A percentile compares a stretch with the other conserved stretches of the same genome.
phyloP scores from a whole-genome alignment of 1,140 invertebrate species.

The Cephus cinctus region DNA sequence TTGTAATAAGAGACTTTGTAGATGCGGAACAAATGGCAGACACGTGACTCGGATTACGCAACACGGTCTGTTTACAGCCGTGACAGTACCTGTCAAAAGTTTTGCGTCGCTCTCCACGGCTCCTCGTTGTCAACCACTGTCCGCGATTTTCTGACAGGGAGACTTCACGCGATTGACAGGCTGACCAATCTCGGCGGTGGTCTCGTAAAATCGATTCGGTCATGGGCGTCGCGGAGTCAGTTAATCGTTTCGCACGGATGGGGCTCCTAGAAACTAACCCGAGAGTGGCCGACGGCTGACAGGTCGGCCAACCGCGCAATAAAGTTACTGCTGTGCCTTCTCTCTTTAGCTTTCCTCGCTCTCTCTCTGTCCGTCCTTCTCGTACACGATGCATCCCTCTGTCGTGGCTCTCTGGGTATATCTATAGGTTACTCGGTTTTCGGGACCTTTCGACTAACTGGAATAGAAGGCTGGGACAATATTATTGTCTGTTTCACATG shows the following conservation, averaged over 20 bases:
- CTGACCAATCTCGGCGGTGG: slow-evolving; percentile 1
- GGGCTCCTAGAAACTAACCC: not conserved
- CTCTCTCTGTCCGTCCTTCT: not conserved
- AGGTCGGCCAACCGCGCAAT: not conserved
- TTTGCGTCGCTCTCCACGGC: too few relatives aligned
- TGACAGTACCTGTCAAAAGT: too few relatives aligned
- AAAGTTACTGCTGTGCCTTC: not conserved
- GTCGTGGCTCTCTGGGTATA: not conserved
- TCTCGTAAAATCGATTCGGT: not conserved
- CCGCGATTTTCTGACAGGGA: not conserved
- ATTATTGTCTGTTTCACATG: too few relatives aligned
- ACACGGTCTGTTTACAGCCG: too few relatives aligned
- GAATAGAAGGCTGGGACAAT: too few relatives aligned
- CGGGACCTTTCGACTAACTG: too few relatives aligned
- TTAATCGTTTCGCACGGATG: slow-evolving; percentile 2
- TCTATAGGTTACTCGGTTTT: too few relatives aligned
- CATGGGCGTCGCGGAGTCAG: not conserved
- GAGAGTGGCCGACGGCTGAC: not conserved
- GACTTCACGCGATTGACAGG: not conserved
- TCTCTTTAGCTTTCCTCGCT: not conserved
- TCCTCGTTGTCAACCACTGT: not conserved
- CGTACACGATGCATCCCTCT: not conserved
- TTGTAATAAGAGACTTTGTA: too few relatives aligned
- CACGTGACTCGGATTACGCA: too few relatives aligned
- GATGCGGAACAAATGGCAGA: too few relatives aligned